Evolutionary conservation across 2,113 vertebrate genomes (phyloP).

Genomic region (Petroica traversi): DNA sequence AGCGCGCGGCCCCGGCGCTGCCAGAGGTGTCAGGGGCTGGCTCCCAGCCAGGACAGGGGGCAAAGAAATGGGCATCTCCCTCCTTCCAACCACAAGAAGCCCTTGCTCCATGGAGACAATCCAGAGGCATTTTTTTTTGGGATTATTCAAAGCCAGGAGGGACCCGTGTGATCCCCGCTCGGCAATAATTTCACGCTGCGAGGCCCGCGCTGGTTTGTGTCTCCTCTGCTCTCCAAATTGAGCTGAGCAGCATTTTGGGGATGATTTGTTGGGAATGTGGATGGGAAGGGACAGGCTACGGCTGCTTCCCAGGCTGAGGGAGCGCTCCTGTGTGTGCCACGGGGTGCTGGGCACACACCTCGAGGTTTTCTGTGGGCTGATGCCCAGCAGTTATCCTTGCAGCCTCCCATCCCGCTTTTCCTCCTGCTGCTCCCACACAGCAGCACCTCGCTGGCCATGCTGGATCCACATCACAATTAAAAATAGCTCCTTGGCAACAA

Average conservation of each 20-base stretch:
- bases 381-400: background rate
- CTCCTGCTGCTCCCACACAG: background rate
- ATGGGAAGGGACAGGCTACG: background rate
- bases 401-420: background rate
- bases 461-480: conserved; percentile 21
- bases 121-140: background rate
- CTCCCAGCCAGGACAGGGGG: background rate
- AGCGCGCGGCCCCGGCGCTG: background rate
- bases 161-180: background rate
- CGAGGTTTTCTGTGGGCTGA: background rate
- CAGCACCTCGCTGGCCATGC: background rate
- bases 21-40: background rate
- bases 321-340: accelerated
- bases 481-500: conserved; percentile 52
- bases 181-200: background rate
- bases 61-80: background rate
- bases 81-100: accelerated
- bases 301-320: background rate
- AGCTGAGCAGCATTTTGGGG: background rate
- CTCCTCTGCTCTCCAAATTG: background rate
- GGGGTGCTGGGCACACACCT: background rate
- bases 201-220: background rate
- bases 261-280: background rate
- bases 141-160: background rate
- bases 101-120: background rate